A percentile compares a stretch with the other conserved stretches of the same genome.
Evolutionary conservation across 1,140 invertebrate species (phyloP).

Genomic region (Pseudobourletiella spinata): DNA sequence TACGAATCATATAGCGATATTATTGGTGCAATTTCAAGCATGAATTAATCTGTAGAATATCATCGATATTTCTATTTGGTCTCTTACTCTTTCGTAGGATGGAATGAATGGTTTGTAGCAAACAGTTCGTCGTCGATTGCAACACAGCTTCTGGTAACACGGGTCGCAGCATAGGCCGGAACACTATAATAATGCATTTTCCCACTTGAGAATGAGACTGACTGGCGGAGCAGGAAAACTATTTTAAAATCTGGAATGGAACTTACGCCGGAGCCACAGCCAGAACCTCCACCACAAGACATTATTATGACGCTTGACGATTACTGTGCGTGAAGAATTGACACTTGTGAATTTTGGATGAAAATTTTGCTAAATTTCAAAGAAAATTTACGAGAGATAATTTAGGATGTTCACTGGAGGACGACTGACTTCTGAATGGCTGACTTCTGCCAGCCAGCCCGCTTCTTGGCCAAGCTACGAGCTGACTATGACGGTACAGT

Average conservation of each 20-base stretch:
- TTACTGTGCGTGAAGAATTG: not conserved
- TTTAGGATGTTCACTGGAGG: not conserved
- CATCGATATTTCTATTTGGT: not conserved
- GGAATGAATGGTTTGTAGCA: constrained; percentile 35
- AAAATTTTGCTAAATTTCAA: not conserved
- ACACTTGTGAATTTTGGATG: constrained; percentile 8
- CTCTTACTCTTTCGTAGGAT: constrained; percentile 27
- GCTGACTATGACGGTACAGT: too few relatives aligned
- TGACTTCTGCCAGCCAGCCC: not conserved
- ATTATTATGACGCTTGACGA: constrained; percentile 4
- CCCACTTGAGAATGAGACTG: not conserved
- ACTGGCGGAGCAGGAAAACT: not conserved
- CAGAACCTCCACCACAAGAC: constrained; percentile 19
- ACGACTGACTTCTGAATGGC: not conserved
- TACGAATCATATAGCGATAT: too few relatives aligned
- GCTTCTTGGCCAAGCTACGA: not conserved
- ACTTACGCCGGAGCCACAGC: constrained; percentile 7
- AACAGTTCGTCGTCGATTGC: constrained; percentile 20
- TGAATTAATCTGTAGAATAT: not conserved
- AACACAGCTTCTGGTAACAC: constrained; percentile 34
- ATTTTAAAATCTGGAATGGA: not conserved
- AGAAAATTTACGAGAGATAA: not conserved
- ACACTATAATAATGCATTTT: not conserved
- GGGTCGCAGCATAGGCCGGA: constrained; percentile 15
- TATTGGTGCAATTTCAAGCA: too few relatives aligned